Conservation (phyloP, 2,797 vertebrate genomes). For the Labroides dimidiatus region DNA sequence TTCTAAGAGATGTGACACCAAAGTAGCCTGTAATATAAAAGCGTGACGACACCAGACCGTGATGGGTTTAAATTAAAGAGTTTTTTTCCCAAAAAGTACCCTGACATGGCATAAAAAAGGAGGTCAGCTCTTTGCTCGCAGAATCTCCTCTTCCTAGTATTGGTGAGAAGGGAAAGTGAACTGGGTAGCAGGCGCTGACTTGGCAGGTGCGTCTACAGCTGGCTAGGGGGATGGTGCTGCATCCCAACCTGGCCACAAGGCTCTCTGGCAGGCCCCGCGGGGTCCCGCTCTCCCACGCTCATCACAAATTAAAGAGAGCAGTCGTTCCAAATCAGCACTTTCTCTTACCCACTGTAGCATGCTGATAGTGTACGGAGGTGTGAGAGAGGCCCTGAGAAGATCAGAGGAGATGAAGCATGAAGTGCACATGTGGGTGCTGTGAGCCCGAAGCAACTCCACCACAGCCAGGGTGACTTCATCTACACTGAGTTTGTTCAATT, state of each 20-base stretch:
- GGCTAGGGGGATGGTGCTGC: slow-evolving; percentile 44
- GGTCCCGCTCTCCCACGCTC: slow-evolving; percentile 68
- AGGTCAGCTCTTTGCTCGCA: slow-evolving; percentile 26
- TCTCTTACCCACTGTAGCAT: slow-evolving; percentile 51
- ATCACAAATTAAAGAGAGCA: slow-evolving; percentile 77
- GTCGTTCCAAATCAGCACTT: slow-evolving; percentile 70
- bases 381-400: slow-evolving; percentile 50
- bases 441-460: slow-evolving; percentile 48
- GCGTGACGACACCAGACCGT: background rate
- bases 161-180: slow-evolving; percentile 27
- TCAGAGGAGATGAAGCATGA: slow-evolving; percentile 61
- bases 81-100: background rate
- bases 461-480: slow-evolving; percentile 25
- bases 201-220: slow-evolving; percentile 69
- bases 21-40: slow-evolving; percentile 5
- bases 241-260: slow-evolving; percentile 63
- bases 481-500: slow-evolving; percentile 8
- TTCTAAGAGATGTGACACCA: slow-evolving; percentile 7
- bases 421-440: slow-evolving; percentile 43
- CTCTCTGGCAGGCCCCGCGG: slow-evolving; percentile 47
- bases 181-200: slow-evolving; percentile 50
- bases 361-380: slow-evolving; percentile 49
- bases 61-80: slow-evolving; percentile 7
- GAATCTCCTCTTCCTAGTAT: slow-evolving; percentile 12
- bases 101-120: slow-evolving; percentile 16